Conservation (phyloP, 2,113 vertebrate genomes). For the Mugil cephalus region DNA sequence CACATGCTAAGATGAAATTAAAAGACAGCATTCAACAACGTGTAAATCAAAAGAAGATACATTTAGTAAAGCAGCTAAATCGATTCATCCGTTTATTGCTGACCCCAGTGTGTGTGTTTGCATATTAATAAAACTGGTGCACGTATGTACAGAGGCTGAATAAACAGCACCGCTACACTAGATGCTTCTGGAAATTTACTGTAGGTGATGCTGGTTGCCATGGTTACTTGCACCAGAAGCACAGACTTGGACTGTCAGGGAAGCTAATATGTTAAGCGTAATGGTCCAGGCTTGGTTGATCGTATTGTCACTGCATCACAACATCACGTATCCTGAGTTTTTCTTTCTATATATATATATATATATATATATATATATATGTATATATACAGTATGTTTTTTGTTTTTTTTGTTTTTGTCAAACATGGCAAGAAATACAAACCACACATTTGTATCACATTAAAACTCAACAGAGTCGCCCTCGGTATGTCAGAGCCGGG, state of each 20-base stretch:
- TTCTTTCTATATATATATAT: too few species aligned
- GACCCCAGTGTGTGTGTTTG: background rate
- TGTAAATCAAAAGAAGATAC: too few species aligned
- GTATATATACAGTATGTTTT: too few species aligned
- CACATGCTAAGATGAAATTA: too few species aligned
- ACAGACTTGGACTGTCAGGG: conserved; percentile 42
- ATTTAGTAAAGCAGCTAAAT: too few species aligned
- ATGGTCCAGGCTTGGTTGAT: conserved; percentile 41
- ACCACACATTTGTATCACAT: background rate
- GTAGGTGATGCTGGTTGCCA: conserved; percentile 73
- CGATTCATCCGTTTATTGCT: too few species aligned
- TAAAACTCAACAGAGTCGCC: background rate
- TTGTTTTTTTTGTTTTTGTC: too few species aligned
- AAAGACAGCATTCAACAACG: too few species aligned
- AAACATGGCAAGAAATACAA: background rate
- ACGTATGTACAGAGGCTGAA: conserved; percentile 17
- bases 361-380: too few species aligned
- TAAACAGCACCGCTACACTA: conserved; percentile 11
- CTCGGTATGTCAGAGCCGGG: conserved; percentile 3
- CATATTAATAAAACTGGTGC: background rate
- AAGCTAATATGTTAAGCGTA: conserved; percentile 47
- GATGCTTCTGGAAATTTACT: conserved; percentile 58
- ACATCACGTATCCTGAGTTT: background rate
- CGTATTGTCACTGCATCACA: background rate
- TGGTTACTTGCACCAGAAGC: conserved; percentile 68